A percentile compares a stretch with the other conserved stretches of the same genome.
phyloP scores from a whole-genome alignment of 30 jellyfish, hydroid and myxozoan genomes.

The Mastigias papua region DNA sequence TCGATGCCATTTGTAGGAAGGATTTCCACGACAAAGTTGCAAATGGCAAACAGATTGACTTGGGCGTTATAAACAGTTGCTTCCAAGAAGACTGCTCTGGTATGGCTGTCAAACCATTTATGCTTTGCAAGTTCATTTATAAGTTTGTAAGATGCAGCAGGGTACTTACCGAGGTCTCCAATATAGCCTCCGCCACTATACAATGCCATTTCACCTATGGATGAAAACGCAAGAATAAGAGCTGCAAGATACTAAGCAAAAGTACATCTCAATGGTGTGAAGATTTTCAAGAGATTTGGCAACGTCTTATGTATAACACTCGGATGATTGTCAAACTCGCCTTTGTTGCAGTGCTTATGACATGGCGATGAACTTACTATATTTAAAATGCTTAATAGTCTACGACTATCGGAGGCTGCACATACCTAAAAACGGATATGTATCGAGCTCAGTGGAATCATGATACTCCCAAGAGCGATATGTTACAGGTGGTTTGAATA shows the following conservation, averaged over 20 bases:
- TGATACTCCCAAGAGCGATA: slow-evolving; percentile 87
- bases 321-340: too few species aligned
- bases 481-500: slow-evolving; percentile 50
- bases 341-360: too few species aligned
- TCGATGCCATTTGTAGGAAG: slow-evolving; percentile 93
- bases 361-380: too few species aligned
- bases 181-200: slow-evolving; percentile 97
- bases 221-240: neutral
- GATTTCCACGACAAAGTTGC: slow-evolving; percentile 89
- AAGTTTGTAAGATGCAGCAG: slow-evolving; percentile 69
- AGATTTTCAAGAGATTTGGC: too few species aligned
- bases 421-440: slow-evolving; percentile 96
- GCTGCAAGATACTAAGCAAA: neutral
- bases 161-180: slow-evolving; percentile 94
- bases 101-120: slow-evolving; percentile 89
- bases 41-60: slow-evolving; percentile 91
- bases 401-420: too few species aligned
- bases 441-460: slow-evolving; percentile 81
- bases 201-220: slow-evolving; percentile 85
- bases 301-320: too few species aligned
- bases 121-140: slow-evolving; percentile 62
- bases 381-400: too few species aligned
- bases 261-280: neutral
- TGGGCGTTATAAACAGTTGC: slow-evolving; percentile 95
- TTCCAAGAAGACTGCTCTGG: slow-evolving; percentile 94